Percentiles rank a stretch among this genome's conserved stretches.
Conservation (phyloP, 2,113 vertebrate genomes). For the Thinocorus orbignyianus region DNA sequence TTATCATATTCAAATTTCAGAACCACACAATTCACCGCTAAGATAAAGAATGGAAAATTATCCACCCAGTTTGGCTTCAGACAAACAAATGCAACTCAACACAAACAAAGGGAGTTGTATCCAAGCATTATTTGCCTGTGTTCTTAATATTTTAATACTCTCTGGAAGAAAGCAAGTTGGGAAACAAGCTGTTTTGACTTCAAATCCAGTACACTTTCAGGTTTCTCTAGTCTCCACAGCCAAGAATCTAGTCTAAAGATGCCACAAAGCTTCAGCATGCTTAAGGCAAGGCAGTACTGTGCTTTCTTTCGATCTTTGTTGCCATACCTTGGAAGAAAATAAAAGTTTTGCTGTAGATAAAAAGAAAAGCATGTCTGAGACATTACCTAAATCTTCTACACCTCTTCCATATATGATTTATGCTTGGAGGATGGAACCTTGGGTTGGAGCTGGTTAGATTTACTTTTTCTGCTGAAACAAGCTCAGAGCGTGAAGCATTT, state of each 20-base stretch:
- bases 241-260: constrained; percentile 31
- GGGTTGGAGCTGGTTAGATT: background rate
- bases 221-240: constrained; percentile 59
- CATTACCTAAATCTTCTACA: background rate
- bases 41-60: constrained; percentile 53
- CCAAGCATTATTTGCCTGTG: background rate
- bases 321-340: background rate
- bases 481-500: background rate
- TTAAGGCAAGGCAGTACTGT: background rate
- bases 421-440: background rate
- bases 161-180: constrained; percentile 38
- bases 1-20: constrained; percentile 55
- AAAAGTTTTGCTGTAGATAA: background rate
- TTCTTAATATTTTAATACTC: constrained; percentile 38
- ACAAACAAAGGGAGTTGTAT: constrained; percentile 13
- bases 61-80: constrained; percentile 34
- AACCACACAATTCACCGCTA: constrained; percentile 16
- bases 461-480: background rate
- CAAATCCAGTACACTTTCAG: constrained; percentile 33
- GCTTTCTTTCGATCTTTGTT: background rate
- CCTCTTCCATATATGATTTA: background rate
- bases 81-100: constrained; percentile 25
- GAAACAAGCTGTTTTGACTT: constrained; percentile 39
- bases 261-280: background rate
- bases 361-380: background rate